These are phyloP conservation scores for Xylota segnis DNA, from an alignment of 2,888 invertebrate species.

Conservation along the genomic window DNA sequence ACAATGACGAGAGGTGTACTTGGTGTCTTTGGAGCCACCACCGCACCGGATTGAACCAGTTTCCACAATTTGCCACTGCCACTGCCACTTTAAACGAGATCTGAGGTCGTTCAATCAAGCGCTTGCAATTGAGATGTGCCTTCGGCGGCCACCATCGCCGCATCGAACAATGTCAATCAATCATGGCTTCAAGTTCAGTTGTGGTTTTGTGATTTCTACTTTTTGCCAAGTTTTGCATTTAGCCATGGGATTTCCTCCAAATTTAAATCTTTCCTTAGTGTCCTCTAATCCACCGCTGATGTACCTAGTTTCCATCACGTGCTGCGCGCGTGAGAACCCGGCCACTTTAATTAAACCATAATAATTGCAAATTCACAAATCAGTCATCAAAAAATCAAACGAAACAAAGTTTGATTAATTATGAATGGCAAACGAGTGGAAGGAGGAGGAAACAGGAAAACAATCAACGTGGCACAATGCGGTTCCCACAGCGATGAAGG, in stretches of 20 bases:
- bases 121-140: slow-evolving; percentile 30
- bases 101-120: slow-evolving; percentile 21
- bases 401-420: slow-evolving; percentile 31
- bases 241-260: neutral
- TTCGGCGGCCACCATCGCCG: neutral
- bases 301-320: neutral
- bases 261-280: neutral
- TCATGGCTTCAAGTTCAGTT: slow-evolving; percentile 17
- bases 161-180: slow-evolving; percentile 31
- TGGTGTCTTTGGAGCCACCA: slow-evolving; percentile 1
- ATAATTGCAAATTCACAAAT: slow-evolving; percentile 32
- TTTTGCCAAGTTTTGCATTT: neutral
- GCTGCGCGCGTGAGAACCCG: neutral
- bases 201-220: neutral
- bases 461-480: slow-evolving; percentile 11
- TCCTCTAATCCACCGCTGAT: neutral
- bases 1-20: neutral
- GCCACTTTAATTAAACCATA: slow-evolving; percentile 3
- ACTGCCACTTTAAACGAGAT: slow-evolving; percentile 21
- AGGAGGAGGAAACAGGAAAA: neutral
- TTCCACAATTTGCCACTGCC: slow-evolving; percentile 10
- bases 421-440: too few species aligned
- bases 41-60: slow-evolving; percentile 4
- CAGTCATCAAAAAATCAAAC: slow-evolving; percentile 1
- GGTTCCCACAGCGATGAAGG: neutral